Percentiles rank a stretch among this genome's conserved stretches.
Conservation (phyloP, 1,140 invertebrate genomes). For the Xylocopa sonorina region DNA sequence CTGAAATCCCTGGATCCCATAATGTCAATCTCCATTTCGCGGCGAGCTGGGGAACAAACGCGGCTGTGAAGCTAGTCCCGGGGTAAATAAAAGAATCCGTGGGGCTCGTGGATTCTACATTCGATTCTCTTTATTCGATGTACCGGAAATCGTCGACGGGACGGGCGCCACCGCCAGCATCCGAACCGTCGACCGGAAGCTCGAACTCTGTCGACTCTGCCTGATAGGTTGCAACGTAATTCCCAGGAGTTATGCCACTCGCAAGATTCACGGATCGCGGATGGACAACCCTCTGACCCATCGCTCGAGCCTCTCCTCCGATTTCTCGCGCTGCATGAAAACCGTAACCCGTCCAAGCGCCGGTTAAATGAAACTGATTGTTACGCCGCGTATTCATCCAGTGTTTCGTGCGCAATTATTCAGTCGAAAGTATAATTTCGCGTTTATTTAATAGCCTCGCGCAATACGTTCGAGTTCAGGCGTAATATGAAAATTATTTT, state of each 20-base stretch:
- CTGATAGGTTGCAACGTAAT: no score
- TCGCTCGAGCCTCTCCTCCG: no score
- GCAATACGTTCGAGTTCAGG: neutral
- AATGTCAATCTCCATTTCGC: slow-evolving; percentile 37
- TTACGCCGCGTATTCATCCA: neutral
- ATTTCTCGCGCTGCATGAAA: neutral
- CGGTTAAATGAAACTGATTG: neutral
- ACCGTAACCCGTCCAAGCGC: neutral
- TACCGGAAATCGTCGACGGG: slow-evolving; percentile 6
- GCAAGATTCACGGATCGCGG: neutral
- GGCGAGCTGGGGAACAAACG: slow-evolving; percentile 31
- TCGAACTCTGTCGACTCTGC: no score
- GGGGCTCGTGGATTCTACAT: slow-evolving; percentile 17
- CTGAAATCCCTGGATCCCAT: slow-evolving; percentile 42
- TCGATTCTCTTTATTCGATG: slow-evolving; percentile 18
- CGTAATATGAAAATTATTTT: slow-evolving; percentile 33
- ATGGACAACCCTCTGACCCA: neutral
- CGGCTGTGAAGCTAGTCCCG: neutral
- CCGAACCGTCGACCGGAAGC: neutral
- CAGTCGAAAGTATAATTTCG: slow-evolving; percentile 8
- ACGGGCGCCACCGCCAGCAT: neutral
- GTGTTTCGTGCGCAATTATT: slow-evolving; percentile 6
- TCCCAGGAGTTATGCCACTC: neutral
- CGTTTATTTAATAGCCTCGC: slow-evolving; percentile 24
- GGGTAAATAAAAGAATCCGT: slow-evolving; percentile 19